Evolutionary conservation across 2,888 invertebrate genomes (phyloP), one percentile per base, ranked within the genome.

Genomic region (Tetramorium bicarinatum): DNA sequence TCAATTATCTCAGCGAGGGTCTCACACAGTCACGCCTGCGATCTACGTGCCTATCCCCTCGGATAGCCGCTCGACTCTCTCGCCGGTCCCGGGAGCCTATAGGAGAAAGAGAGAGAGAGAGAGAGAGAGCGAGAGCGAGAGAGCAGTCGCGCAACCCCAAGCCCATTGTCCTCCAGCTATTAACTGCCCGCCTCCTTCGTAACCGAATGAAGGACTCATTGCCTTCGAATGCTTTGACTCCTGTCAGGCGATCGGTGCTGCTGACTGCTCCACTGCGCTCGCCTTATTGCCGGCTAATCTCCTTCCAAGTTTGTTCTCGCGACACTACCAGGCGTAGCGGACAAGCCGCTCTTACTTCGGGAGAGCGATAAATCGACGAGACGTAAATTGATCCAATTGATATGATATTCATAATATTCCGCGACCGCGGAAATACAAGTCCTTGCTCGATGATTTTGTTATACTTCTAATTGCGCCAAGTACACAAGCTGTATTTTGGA

Each of bases 1-100:
- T 94, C 94, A 94, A 94, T 94, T 94, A 94, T 94, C 93, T 93
- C 93, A 87, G 91, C 91, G 88, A 92, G 88, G 89, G 91, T 88
- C 91, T 92, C 91, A 91, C 91, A 90, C 92, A 93, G 92, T 93
- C 93, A 93, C 93, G 92, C 93, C 92, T 90, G 92, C 91, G 88
- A 92, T 92, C 89, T 83, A 89, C 79, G 79, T 72, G 80, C 87
- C 85, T 87, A 83, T 77, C 88, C 83, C 85, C 75, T 59, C 74
- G 76, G 41, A 72, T 56, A 56, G 72, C 66, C 62, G 85, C 87
- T 87, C 87, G 25, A 59, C 89, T 89, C 90, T 84, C 76, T 84
- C 76, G 49, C 44, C 62, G 61, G 77, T 90, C 87, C 80, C 83
- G 88, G 90, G 87, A 88, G 90, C 90, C 91, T 92, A 44, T 89